Evolutionary conservation across 2,113 vertebrate species (phyloP), one percentile per base, ranked within the genome.

Genomic region (Mesocricetus auratus): DNA sequence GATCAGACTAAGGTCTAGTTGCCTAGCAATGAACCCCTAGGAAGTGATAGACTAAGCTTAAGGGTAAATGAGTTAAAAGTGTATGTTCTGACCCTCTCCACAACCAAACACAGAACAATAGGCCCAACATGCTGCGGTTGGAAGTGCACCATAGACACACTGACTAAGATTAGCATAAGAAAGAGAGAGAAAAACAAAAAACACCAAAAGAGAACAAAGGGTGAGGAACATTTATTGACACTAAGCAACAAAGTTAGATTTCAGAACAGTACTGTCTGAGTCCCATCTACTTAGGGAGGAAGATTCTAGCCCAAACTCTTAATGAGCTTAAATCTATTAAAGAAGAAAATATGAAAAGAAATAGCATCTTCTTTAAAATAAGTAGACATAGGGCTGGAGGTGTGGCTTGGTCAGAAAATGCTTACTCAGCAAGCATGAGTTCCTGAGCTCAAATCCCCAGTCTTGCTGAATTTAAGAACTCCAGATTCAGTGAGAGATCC

Each of bases 81-180:
- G n/a, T 1, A 4, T 5, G 5, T 45, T 53, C 24, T 4, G 4
- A 8, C 0, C 12, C 29, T 6, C 42, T 60, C 24, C 31, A 19
- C 31, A 21, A 4, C 21, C 89, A 78, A 36, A 91, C 19, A 58
- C 17, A 77, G 73, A 83, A 86, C 6, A 39, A 45, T 73, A 17
- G 21, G 16, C 47, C 82, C 47, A 50, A 77, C 85, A 36, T 10
- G 16, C 26, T 62, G 50, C 24, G 53, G n/a, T 75, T 95, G 64
- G 21, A 26, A 93, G 60, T 19, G 29, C n/a, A 56, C 75, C 73
- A 22, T 6, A 74, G 62, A 83, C 22, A 11, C 31, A 77, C n/a
- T 69, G 50, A 56, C 83, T 29, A 81, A 33, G 62, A 73, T 9
- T 68, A 92, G 53, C 75, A 42, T 17, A 11, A 62, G n/a, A 29